A percentile compares a stretch with the other conserved stretches of the same genome.
These are phyloP conservation scores for Peromyscus polionotus DNA, from an alignment of 2,113 vertebrate genomes.

Conservation along the genomic window DNA sequence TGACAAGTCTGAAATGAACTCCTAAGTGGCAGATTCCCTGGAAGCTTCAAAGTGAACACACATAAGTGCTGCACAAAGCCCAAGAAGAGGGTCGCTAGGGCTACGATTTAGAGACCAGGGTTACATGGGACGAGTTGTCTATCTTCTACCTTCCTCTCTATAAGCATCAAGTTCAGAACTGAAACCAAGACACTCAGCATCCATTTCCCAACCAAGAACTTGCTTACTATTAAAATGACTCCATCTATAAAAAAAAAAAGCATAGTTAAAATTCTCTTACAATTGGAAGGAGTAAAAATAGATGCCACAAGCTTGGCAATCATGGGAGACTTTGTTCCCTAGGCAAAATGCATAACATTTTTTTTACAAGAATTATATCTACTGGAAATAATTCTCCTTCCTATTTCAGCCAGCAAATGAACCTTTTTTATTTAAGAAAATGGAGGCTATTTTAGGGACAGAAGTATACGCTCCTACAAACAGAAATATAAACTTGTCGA, in stretches of 20 bases:
- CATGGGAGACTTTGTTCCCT: background rate
- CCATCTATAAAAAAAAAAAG: slow-evolving; percentile 42
- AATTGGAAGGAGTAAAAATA: slow-evolving; percentile 51
- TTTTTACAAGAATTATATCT: background rate
- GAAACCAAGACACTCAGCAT: slow-evolving; percentile 56
- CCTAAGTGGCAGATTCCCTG: slow-evolving; percentile 73
- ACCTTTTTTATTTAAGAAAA: slow-evolving; percentile 32
- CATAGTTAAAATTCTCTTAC: slow-evolving; percentile 30
- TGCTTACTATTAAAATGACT: slow-evolving; percentile 72
- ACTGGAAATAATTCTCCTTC: background rate
- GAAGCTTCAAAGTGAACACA: slow-evolving; percentile 72
- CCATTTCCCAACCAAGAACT: slow-evolving; percentile 21
- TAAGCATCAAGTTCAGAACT: slow-evolving; percentile 33
- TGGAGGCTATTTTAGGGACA: background rate
- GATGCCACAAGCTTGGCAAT: background rate
- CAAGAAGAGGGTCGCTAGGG: slow-evolving; percentile 44
- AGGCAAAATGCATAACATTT: slow-evolving; percentile 15
- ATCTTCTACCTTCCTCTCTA: slow-evolving; percentile 65
- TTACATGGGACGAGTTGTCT: slow-evolving; percentile 71
- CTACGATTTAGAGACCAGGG: slow-evolving; percentile 56
- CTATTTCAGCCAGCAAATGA: background rate
- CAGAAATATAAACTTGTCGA: background rate
- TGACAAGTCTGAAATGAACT: slow-evolving; percentile 77
- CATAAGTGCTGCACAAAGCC: slow-evolving; percentile 65
- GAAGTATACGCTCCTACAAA: background rate